Evolutionary conservation across 2,797 vertebrate genomes (phyloP).

Genomic region (Propithecus perrieri): DNA sequence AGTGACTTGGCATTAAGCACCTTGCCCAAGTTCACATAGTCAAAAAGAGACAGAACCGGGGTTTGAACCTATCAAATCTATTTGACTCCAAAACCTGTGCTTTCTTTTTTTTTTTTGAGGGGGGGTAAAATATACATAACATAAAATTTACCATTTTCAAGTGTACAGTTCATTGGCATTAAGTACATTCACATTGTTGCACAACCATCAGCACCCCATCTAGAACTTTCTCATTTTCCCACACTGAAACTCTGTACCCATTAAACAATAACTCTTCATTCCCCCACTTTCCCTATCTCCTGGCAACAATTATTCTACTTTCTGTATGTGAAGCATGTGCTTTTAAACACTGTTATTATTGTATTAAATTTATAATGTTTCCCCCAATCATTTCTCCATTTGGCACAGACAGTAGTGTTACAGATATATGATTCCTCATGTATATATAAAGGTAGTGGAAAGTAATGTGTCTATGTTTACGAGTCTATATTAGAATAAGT

Average conservation of each 20-base stretch:
- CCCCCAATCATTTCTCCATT: not conserved
- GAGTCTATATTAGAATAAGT: constrained; percentile 14
- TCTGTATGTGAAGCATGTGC: not conserved
- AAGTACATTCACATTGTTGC: not conserved
- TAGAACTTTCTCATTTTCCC: not conserved
- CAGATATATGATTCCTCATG: not conserved
- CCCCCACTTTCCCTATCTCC: not conserved
- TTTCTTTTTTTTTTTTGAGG: not conserved
- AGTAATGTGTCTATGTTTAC: not conserved
- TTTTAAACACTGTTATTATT: constrained; percentile 35
- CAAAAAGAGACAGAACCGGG: not conserved
- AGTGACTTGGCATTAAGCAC: not conserved
- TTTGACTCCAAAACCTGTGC: not conserved
- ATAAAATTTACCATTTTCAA: constrained; percentile 20
- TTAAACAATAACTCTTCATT: not conserved
- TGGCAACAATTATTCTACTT: not conserved
- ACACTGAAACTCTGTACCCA: not conserved
- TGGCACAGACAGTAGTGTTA: not conserved
- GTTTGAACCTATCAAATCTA: constrained; percentile 14
- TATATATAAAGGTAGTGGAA: not conserved
- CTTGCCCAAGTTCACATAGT: not conserved
- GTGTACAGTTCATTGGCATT: not conserved
- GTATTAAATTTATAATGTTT: not conserved
- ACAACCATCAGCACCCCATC: not conserved
- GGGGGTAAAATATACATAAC: not conserved